Base-by-base conservation (phyloP, 2,888 invertebrate species). In the Hirtodrosophila histrioides region DNA sequence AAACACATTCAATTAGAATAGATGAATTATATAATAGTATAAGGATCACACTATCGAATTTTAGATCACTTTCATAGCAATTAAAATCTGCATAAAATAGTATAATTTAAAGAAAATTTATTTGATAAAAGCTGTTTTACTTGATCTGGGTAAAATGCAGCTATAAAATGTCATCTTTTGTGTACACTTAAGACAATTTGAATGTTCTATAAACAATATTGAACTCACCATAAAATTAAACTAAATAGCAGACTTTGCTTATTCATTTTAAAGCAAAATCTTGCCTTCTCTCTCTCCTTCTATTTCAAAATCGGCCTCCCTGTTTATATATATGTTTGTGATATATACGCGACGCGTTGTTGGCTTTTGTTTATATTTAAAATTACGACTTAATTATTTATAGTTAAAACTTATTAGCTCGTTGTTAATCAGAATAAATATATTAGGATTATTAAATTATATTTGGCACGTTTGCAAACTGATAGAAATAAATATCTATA, bases 161-260 rank as follows among this genome's bases (percentile, higher is more conserved):
- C n/a, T 17, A 17, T 17, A 17, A 17, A 17, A 17, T 17, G 17
- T 17, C 17, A 17, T 17, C 17, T 2, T 17, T 1, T 17, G 1
- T 17, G n/a, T 17, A 17, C 17, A 17, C 17, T 17, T 17, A 17
- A 17, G n/a, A n/a, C n/a, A n/a, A n/a, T n/a, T n/a, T n/a, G n/a
- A 27, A 27, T 5, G 27, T 36, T 29, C 6, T 37, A 10, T 27
- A 37, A 17, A 5, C 7, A 54, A 45, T 64, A 12, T 24, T 44
- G 0, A 57, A 89, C 89, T 90, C 68, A 90, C 89, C 89, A 90
- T 82, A 90, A 62, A 62, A 90, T 79, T 80, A 90, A 75, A 72
- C 90, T 85, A 69, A 89, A 61, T 61, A 88, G 69, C 71, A 87
- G 56, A 64, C 76, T 74, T 75, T 83, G 86, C 70, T 80, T 77